Evolutionary conservation across 2,113 vertebrate species (phyloP), one percentile per base, ranked within the genome.

Genomic region (Ursus arctos): DNA sequence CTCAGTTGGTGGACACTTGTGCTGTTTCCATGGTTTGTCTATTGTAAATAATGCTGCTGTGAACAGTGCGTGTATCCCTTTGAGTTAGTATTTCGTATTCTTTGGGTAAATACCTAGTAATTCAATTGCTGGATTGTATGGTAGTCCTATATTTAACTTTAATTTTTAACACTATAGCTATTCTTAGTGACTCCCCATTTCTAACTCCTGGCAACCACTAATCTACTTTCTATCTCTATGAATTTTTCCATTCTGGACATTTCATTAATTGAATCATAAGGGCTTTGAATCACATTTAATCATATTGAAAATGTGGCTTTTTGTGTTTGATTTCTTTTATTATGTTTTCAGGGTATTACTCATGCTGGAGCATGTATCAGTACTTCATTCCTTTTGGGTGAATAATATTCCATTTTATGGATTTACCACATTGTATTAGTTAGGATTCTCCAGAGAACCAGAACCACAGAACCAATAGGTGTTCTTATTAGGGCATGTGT

Each of bases 261-360:
- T 88, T 86, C 18, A 92, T 82, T 83, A 83, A 71, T 72, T 94
- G n/a, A 92, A 33, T 90, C 28, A 89, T 81, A 24, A 24, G 40
- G 12, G 2, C 14, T 83, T 79, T 84, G 47, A 79, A 55, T 84
- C 36, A 79, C 40, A 77, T 95, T 83, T 24, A 91, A 87, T 57
- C 36, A 40, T 71, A 26, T 16, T 81, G 47, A 80, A 79, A 94
- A 49, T 14, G 11, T 61, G 22, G 26, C 18, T 8, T 80, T 51
- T 83, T 71, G 6, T 26, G 0, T 89, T 28, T 88, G 21, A 0
- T 61, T 85, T 95, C 21, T 79, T 93, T 79, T 13, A 81, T 65
- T 74, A 7, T 76, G 33, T 65, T 93, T 96, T 71, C 18, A 84
- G 21, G 13, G 14, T 88, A 69, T 79, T 61, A 59, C 53, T 8